These are phyloP conservation scores for Heliocidaris erythrogramma DNA, from an alignment of 35 echinoderm and acorn worm genomes.

Conservation along the genomic window DNA sequence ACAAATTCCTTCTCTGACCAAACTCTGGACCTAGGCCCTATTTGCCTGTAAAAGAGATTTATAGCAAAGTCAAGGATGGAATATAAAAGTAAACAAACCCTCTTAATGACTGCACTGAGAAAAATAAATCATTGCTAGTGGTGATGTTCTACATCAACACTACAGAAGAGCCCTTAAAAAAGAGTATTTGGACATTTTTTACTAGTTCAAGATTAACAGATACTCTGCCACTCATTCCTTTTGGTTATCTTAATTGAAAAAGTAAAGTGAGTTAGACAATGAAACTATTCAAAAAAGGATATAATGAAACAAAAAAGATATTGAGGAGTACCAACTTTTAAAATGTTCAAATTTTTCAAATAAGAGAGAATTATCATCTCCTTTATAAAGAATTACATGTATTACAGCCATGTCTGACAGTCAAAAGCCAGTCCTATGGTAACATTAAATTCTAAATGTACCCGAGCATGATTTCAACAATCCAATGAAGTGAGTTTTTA, in stretches of 20 bases:
- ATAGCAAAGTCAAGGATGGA: neutral
- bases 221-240: too few species aligned
- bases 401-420: too few species aligned
- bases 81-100: neutral
- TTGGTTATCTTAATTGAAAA: too few species aligned
- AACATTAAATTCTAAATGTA: neutral
- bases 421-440: too few species aligned
- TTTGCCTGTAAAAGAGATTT: slow-evolving; percentile 54
- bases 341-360: too few species aligned
- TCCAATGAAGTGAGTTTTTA: neutral
- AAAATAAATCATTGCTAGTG: neutral
- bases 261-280: too few species aligned
- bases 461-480: too few species aligned
- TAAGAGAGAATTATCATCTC: too few species aligned
- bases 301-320: neutral
- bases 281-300: neutral
- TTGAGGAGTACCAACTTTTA: neutral
- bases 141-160: neutral
- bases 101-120: neutral
- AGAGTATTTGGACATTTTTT: neutral
- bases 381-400: too few species aligned
- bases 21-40: slow-evolving; percentile 88
- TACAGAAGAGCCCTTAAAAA: neutral
- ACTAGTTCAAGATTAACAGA: too few species aligned
- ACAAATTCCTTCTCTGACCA: slow-evolving; percentile 92